Conservation (phyloP, 1,140 invertebrate genomes). For the Drosophila sturtevanti region DNA sequence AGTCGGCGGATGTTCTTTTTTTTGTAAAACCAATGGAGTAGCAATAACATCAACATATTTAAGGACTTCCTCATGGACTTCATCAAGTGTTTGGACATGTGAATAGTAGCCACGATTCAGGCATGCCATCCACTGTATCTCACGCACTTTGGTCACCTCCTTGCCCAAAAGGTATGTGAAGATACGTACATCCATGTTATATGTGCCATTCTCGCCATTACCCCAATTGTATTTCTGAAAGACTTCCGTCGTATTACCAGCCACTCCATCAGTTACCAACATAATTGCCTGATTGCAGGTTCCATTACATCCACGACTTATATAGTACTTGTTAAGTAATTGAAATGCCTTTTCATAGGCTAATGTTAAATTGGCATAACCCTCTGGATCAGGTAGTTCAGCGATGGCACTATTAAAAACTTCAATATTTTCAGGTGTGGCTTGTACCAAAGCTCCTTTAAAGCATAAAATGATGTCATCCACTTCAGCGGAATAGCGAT, state of each 20-base stretch:
- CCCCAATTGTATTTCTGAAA: slow-evolving; percentile 93
- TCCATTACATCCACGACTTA: slow-evolving; percentile 85
- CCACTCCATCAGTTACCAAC: slow-evolving; percentile 99
- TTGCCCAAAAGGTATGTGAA: slow-evolving; percentile 98
- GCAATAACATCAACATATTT: slow-evolving; percentile 96
- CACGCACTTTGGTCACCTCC: slow-evolving; percentile 95
- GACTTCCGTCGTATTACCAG: slow-evolving; percentile 93
- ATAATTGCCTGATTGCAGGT: slow-evolving; percentile 98
- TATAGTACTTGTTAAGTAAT: slow-evolving; percentile 88
- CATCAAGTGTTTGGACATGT: slow-evolving; percentile 95
- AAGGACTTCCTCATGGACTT: slow-evolving; percentile 96
- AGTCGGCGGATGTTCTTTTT: slow-evolving; percentile 89
- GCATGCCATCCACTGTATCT: slow-evolving; percentile 98
- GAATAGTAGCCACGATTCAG: slow-evolving; percentile 96
- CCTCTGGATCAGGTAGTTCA: slow-evolving; percentile 86
- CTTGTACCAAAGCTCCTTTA: slow-evolving; percentile 92
- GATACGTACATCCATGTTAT: slow-evolving; percentile 91
- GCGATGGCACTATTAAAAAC: slow-evolving; percentile 89
- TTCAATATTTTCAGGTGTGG: slow-evolving; percentile 94
- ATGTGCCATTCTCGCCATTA: slow-evolving; percentile 84
- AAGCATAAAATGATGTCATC: slow-evolving; percentile 91
- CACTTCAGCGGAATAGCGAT: slow-evolving; percentile 88
- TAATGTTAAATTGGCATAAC: slow-evolving; percentile 93
- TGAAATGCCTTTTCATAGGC: slow-evolving; percentile 94
- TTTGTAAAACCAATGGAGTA: slow-evolving; percentile 91